phyloP scores from a whole-genome alignment of 2,888 invertebrate species.

The Hydrotaea diabolus region DNA sequence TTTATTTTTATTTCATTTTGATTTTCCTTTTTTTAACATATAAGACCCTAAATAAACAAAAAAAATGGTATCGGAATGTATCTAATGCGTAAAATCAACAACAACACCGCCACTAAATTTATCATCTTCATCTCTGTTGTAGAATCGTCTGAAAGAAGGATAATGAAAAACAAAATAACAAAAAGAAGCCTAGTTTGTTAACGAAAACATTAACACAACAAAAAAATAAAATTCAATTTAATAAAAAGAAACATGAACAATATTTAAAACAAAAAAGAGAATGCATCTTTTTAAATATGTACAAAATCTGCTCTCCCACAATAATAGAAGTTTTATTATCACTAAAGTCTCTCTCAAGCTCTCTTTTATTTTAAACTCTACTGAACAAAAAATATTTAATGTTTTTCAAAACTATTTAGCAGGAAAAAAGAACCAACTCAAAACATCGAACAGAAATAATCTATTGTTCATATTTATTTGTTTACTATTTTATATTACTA shows the following conservation, averaged over 20 bases:
- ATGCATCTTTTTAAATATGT: conserved; percentile 39
- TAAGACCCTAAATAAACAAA: conserved; percentile 50
- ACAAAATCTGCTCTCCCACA: conserved; percentile 67
- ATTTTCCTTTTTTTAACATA: conserved; percentile 48
- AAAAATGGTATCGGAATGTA: conserved; percentile 66
- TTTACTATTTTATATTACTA: conserved; percentile 50
- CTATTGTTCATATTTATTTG: conserved; percentile 56
- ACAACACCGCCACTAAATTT: conserved; percentile 56
- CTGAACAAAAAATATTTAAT: conserved; percentile 58
- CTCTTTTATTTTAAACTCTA: conserved; percentile 62
- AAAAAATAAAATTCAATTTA: conserved; percentile 10
- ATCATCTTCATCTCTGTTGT: conserved; percentile 65
- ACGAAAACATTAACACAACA: conserved; percentile 65
- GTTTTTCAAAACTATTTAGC: conserved; percentile 61
- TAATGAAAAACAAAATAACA: conserved; percentile 27
- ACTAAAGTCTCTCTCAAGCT: conserved; percentile 69
- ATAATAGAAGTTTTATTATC: conserved; percentile 48
- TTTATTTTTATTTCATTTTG: conserved; percentile 32
- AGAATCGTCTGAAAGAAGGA: conserved; percentile 65
- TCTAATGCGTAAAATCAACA: conserved; percentile 59
- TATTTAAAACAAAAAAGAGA: conserved; percentile 35
- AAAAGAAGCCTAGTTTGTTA: conserved; percentile 67
- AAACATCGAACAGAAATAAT: conserved; percentile 43
- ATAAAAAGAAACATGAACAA: conserved; percentile 4
- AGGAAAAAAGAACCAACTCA: conserved; percentile 51